Conservation (phyloP, 2,113 vertebrate genomes). For the Eudorcas thomsonii region DNA sequence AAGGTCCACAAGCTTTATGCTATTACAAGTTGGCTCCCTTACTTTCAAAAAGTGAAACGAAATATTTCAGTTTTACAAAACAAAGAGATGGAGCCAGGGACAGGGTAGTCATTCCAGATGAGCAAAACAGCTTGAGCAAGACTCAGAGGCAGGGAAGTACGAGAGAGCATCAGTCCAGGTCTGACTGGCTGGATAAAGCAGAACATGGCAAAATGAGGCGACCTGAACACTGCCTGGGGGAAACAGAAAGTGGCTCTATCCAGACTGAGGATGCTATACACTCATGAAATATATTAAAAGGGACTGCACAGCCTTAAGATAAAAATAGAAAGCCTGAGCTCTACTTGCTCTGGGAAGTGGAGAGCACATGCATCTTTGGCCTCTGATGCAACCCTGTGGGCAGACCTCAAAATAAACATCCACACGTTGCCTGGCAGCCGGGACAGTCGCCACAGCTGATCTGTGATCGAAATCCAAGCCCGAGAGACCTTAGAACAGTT, state of each 20-base stretch:
- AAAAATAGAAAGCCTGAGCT: slow-evolving; percentile 1
- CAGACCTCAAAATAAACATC: slow-evolving; percentile 72
- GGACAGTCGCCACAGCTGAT: slow-evolving; percentile 35
- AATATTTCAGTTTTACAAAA: not conserved
- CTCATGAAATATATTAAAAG: not conserved
- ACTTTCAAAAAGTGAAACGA: not conserved
- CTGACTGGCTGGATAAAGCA: not conserved
- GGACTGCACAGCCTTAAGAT: not conserved
- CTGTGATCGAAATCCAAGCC: not conserved
- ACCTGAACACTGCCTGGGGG: not conserved
- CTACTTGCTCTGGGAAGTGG: not conserved
- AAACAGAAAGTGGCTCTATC: not conserved
- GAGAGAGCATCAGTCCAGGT: not conserved
- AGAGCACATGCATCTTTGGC: slow-evolving; percentile 15
- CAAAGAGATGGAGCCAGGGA: not conserved
- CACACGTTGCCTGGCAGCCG: slow-evolving; percentile 69
- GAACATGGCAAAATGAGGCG: not conserved
- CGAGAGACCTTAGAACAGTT: fast-evolving
- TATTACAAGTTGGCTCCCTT: not conserved
- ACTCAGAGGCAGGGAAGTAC: not conserved
- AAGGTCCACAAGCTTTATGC: not conserved
- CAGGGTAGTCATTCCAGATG: not conserved
- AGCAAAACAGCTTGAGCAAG: not conserved
- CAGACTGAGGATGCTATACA: not conserved
- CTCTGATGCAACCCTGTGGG: not conserved